Conservation (phyloP, 2,113 vertebrate genomes). For the Felis chaus region DNA sequence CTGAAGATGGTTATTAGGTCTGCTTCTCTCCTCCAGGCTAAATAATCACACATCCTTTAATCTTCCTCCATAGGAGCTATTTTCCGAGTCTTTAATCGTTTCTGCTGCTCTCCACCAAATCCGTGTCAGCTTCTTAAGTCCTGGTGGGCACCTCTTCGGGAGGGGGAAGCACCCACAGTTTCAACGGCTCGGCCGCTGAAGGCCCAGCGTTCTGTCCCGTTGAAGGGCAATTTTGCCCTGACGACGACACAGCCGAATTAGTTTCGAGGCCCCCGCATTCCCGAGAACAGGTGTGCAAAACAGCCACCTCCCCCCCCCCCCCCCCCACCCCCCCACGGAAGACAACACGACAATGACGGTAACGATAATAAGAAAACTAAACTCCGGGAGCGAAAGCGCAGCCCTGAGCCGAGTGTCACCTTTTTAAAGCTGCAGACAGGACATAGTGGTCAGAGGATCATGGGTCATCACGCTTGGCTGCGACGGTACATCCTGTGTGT, state of each 20-base stretch:
- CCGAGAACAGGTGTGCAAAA: fast-evolving
- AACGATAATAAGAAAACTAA: fast-evolving
- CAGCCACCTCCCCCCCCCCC: fast-evolving
- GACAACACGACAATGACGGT: fast-evolving
- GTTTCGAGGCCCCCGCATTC: not conserved
- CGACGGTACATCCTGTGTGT: fast-evolving
- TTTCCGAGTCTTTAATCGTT: slow-evolving; percentile 67
- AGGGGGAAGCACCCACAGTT: not conserved
- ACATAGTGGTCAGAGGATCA: fast-evolving
- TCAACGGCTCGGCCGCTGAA: not conserved
- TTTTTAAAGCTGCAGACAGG: fast-evolving
- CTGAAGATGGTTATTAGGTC: slow-evolving; percentile 64
- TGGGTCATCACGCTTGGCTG: fast-evolving
- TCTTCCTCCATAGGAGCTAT: slow-evolving; percentile 69
- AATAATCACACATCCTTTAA: slow-evolving; percentile 71
- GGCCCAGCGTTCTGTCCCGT: fast-evolving
- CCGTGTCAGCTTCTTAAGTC: slow-evolving; percentile 51
- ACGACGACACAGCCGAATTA: fast-evolving
- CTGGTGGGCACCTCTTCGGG: not conserved
- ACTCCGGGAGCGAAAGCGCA: fast-evolving
- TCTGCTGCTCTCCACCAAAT: slow-evolving; percentile 62
- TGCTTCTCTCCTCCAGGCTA: slow-evolving; percentile 55
- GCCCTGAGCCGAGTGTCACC: fast-evolving
- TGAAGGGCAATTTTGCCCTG: not conserved
- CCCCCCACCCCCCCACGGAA: fast-evolving